These are phyloP conservation scores for Morus bassanus DNA, from an alignment of 2,797 vertebrate species.

Conservation along the genomic window DNA sequence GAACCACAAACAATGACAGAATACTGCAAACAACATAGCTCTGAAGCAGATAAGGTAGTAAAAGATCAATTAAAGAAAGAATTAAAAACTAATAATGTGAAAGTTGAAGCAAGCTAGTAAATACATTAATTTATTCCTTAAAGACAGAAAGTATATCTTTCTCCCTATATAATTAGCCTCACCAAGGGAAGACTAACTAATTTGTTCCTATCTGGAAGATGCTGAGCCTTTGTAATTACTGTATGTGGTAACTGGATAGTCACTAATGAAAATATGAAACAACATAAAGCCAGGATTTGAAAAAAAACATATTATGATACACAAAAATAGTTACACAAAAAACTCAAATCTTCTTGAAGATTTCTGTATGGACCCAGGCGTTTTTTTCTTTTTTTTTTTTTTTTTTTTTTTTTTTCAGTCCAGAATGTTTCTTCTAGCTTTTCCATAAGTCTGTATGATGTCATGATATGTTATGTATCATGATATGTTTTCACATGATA, in stretches of 20 bases:
- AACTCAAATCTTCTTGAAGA: background rate
- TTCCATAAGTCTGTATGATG: accelerated
- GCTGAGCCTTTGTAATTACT: background rate
- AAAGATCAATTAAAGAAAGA: background rate
- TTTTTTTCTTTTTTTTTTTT: accelerated
- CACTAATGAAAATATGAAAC: background rate
- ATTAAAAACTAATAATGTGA: background rate
- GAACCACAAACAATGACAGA: background rate
- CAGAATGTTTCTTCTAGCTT: background rate
- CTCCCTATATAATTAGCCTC: background rate
- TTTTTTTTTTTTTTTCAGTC: background rate
- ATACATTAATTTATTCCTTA: background rate
- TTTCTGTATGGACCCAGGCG: background rate
- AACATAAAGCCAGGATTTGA: background rate
- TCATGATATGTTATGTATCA: background rate
- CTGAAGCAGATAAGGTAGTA: background rate
- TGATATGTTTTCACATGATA: background rate
- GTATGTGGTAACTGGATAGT: background rate
- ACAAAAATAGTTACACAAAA: background rate
- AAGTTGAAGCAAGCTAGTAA: background rate
- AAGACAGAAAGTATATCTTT: background rate
- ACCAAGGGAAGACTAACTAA: background rate
- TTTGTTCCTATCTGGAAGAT: background rate
- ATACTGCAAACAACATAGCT: background rate
- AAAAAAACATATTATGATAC: background rate